Conservation (phyloP, 2,113 vertebrate species). For the Pluvianellus socialis region DNA sequence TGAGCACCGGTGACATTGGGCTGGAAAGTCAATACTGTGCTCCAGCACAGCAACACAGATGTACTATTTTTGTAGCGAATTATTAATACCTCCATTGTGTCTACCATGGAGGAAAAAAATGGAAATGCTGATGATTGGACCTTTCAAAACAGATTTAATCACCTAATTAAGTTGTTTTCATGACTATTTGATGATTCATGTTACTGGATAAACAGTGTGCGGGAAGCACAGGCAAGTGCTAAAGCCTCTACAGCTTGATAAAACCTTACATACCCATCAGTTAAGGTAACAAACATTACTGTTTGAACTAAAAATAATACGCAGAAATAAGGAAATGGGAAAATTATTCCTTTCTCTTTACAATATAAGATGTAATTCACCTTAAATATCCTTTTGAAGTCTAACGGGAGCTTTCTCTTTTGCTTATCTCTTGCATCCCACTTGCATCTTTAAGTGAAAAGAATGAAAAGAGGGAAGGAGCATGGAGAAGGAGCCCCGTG, state of each 20-base stretch:
- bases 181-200: neutral
- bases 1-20: neutral
- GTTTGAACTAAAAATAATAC: neutral
- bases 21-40: neutral
- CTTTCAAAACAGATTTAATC: neutral
- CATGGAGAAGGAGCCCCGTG: fast-evolving
- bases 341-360: neutral
- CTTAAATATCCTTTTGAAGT: neutral
- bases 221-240: neutral
- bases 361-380: neutral
- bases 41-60: fast-evolving
- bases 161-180: slow-evolving; percentile 1
- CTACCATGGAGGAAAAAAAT: neutral
- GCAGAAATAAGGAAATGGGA: neutral
- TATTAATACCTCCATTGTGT: neutral
- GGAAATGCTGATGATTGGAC: neutral
- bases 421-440: neutral
- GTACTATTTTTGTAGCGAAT: neutral
- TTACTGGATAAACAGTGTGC: neutral
- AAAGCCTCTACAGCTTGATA: neutral
- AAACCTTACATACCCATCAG: neutral
- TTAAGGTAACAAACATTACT: neutral
- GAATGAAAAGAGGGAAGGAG: neutral
- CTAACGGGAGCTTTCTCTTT: neutral
- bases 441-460: neutral